Evolutionary conservation across 2,888 invertebrate species (phyloP).

Genomic region (Luperina testacea): DNA sequence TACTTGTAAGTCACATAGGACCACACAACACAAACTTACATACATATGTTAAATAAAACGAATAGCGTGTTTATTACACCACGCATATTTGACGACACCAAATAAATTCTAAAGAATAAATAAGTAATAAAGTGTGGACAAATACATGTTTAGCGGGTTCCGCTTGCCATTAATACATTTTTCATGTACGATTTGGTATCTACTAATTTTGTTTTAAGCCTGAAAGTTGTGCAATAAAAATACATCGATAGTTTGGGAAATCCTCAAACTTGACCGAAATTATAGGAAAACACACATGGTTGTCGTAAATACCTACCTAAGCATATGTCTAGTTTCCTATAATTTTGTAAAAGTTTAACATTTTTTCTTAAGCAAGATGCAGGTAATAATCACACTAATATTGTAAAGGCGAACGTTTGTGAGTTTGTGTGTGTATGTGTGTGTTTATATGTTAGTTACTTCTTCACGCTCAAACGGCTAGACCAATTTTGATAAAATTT

Average conservation of each 20-base stretch:
- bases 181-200: background rate
- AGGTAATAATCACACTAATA: too few relatives aligned
- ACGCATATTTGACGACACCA: background rate
- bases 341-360: too few relatives aligned
- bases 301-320: background rate
- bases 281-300: too few relatives aligned
- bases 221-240: background rate
- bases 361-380: too few relatives aligned
- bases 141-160: background rate
- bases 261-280: background rate
- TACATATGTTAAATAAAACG: background rate
- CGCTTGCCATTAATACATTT: background rate
- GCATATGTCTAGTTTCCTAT: background rate
- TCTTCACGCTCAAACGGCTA: too few relatives aligned
- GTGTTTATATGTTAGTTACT: too few relatives aligned
- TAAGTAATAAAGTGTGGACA: background rate
- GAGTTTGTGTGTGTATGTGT: too few relatives aligned
- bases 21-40: conserved; percentile 21
- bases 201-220: background rate
- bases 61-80: conserved; percentile 9
- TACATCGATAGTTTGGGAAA: background rate
- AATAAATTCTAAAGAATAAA: conserved; percentile 18
- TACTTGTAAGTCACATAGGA: conserved; percentile 37
- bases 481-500: too few relatives aligned
- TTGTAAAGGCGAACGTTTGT: too few relatives aligned